Evolutionary conservation across 2,797 vertebrate species (phyloP), one percentile per base, ranked within the genome.

Genomic region (Galaxias olidus): DNA sequence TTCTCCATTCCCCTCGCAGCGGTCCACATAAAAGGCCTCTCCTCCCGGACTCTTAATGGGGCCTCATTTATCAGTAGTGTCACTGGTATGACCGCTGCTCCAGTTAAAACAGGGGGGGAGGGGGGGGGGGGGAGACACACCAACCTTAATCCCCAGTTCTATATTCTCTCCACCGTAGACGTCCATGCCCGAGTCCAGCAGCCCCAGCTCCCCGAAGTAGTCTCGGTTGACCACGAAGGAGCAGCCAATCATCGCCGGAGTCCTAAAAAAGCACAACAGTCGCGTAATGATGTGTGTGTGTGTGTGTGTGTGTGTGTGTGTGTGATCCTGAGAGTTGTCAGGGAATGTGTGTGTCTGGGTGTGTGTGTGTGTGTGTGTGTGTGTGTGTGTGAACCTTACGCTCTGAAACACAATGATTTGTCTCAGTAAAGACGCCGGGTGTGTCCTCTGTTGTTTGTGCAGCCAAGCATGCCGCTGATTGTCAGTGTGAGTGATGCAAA

Each of bases 121-220:
- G 30, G 30, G 30, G 6, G 30, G 30, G 30, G 30, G 30, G 73
- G 73, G 77, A 72, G 81, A 80, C 79, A 86, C 82, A 94, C 95
- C 79, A 73, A 99, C 98, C 96, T 94, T 96, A 82, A 99, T 98
- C 80, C 98, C 97, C 17, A 99, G 94, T 83, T 99, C 98, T n/a
- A 99, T 96, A 74, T 99, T 99, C 86, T 99, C 98, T 67, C 97
- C 98, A 59, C 98, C 98, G 0, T 98, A 99, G 51, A 99, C 96
- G 9, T 99, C 96, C 98, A 99, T 99, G 61, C 96, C 98, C 0
- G 95, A 92, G 84, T 99, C 98, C 0, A 99, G 91, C 40, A 99
- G 91, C 6, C 98, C 97, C 0, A 99, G 91, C 75, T 98, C 93
- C 46, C 94, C 96, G 8, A 99, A 99, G 86, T 97, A 99, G 10